These are phyloP conservation scores for Etheostoma perlongum DNA, from an alignment of 2,797 vertebrate genomes.

Conservation along the genomic window DNA sequence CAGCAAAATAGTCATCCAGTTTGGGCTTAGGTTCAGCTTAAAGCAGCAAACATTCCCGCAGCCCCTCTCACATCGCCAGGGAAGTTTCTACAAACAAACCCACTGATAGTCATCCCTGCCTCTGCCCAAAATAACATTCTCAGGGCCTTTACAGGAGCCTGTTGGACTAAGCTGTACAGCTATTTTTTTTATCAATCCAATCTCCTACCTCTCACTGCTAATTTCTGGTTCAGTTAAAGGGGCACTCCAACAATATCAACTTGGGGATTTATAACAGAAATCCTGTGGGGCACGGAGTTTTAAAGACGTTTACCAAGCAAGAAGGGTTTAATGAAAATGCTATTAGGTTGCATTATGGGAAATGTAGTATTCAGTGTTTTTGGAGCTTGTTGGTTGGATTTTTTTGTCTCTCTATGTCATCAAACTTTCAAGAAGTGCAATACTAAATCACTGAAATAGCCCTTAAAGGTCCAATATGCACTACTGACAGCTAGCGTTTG, in stretches of 20 bases:
- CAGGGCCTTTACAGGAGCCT: slow-evolving; percentile 61
- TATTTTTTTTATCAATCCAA: slow-evolving; percentile 33
- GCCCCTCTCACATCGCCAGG: slow-evolving; percentile 52
- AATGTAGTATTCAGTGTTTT: slow-evolving; percentile 17
- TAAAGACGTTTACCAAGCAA: slow-evolving; percentile 9
- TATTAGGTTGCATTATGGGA: slow-evolving; percentile 16
- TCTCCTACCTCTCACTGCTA: slow-evolving; percentile 13
- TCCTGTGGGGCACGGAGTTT: neutral
- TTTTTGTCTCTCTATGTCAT: neutral
- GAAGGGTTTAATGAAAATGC: slow-evolving; percentile 12
- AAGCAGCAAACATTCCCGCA: slow-evolving; percentile 72
- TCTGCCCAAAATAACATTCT: slow-evolving; percentile 75
- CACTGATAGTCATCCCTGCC: slow-evolving; percentile 57
- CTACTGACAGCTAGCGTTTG: too few species aligned
- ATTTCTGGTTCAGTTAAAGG: slow-evolving; percentile 30
- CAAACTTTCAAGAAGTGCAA: neutral
- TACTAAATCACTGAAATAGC: slow-evolving; percentile 23
- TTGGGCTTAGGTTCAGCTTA: slow-evolving; percentile 68
- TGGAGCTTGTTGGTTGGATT: neutral
- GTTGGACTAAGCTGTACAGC: slow-evolving; percentile 21
- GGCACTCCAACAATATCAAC: neutral
- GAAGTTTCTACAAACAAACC: slow-evolving; percentile 75
- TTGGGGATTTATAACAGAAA: neutral
- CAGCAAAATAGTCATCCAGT: slow-evolving; percentile 56
- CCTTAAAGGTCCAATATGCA: too few species aligned